Conservation (phyloP, 2,797 vertebrate genomes). For the Sandelia bainsii region DNA sequence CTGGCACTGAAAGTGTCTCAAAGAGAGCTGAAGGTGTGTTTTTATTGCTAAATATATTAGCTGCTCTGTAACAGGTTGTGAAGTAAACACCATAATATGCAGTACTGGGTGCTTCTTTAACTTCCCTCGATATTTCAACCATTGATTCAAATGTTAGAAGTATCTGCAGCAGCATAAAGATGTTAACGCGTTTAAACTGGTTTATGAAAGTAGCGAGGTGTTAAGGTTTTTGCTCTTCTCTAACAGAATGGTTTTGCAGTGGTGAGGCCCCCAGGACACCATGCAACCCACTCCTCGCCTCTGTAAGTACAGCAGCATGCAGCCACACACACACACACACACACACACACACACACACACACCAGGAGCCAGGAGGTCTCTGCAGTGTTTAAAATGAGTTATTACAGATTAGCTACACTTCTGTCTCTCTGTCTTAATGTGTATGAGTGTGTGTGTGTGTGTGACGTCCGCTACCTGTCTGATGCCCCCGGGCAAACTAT, state of each 20-base stretch:
- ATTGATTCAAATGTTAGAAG: not conserved
- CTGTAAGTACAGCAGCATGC: conserved; percentile 83
- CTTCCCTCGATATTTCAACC: not conserved
- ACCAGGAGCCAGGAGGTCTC: conserved; percentile 63
- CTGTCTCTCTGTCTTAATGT: conserved; percentile 15
- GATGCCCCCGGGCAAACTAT: conserved; percentile 51
- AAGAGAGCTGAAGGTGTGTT: conserved; percentile 89
- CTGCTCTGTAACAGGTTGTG: conserved; percentile 5
- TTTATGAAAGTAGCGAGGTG: conserved; percentile 35
- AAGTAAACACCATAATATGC: conserved; percentile 1
- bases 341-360: conserved; percentile 30
- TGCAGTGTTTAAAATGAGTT: conserved; percentile 66
- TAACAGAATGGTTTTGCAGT: conserved; percentile 95
- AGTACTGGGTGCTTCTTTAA: not conserved
- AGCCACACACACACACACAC: conserved; percentile 23
- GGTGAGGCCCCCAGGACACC: conserved; percentile 92
- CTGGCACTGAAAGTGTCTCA: conserved; percentile 92
- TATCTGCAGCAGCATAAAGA: not conserved
- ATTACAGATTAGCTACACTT: conserved; percentile 62
- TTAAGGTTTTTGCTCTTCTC: conserved; percentile 48
- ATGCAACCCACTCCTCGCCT: conserved; percentile 89
- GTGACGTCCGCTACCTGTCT: conserved; percentile 56
- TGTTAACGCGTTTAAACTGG: conserved; percentile 3
- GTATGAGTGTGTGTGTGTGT: conserved; percentile 23
- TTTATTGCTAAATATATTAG: conserved; percentile 2